Evolutionary conservation across 2,888 invertebrate genomes (phyloP).

Genomic region (Hecatera dysodea): DNA sequence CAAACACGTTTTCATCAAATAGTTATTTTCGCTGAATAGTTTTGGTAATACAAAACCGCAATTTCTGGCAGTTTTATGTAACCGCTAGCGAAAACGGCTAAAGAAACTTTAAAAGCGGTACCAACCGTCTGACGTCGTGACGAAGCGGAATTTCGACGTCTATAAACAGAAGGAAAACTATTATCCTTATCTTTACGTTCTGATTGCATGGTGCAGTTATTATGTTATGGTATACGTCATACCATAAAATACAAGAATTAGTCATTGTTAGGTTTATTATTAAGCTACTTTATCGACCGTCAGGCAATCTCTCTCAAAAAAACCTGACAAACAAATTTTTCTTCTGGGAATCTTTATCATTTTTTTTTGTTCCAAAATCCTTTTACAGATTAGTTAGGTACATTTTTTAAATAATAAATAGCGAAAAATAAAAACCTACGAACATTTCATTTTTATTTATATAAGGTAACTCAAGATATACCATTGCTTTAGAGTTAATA

Average conservation of each 20-base stretch:
- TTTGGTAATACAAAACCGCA: not conserved
- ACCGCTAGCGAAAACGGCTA: not conserved
- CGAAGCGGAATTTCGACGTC: not conserved
- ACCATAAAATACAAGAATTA: slow-evolving; percentile 21
- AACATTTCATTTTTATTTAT: not conserved
- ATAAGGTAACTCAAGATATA: not conserved
- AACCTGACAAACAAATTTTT: no score
- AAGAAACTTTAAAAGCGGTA: not conserved
- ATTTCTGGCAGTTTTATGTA: not conserved
- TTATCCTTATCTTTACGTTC: slow-evolving; percentile 13
- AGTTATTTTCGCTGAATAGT: not conserved
- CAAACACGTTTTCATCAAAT: not conserved
- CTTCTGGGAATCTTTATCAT: no score
- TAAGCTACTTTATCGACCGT: not conserved
- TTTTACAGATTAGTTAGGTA: no score
- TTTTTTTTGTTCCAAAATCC: no score
- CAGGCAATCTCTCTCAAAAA: no score
- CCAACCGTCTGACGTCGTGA: not conserved
- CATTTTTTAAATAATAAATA: no score
- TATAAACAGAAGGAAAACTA: slow-evolving; percentile 1
- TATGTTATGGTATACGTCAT: slow-evolving; percentile 6
- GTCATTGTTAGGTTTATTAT: slow-evolving; percentile 11
- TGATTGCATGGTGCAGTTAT: not conserved
- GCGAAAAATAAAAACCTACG: no score
- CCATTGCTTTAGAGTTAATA: not conserved